Conservation (phyloP, 2,888 invertebrate genomes). For the Lottia gigantea region DNA sequence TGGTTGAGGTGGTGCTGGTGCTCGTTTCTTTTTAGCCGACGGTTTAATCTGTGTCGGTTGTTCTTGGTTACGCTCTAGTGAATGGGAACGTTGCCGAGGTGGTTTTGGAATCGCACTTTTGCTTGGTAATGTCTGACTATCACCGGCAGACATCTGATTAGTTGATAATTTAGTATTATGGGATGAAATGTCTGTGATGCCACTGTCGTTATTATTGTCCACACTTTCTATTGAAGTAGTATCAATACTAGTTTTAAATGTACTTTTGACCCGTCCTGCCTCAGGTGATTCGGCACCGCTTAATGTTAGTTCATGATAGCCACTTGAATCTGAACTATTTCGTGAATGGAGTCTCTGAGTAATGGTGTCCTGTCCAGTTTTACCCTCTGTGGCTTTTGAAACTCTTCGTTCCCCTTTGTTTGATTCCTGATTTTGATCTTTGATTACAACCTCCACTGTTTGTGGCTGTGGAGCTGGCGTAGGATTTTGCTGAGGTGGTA, state of each 20-base stretch:
- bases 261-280: conserved; percentile 35
- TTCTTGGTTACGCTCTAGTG: conserved; percentile 16
- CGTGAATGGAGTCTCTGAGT: conserved; percentile 72
- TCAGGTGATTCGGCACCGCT: conserved; percentile 65
- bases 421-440: conserved; percentile 41
- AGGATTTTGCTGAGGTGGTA: conserved; percentile 48
- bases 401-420: conserved; percentile 32
- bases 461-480: conserved; percentile 25
- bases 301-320: conserved; percentile 77
- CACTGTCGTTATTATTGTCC: conserved; percentile 51
- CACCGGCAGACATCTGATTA: conserved; percentile 17
- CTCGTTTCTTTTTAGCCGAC: conserved; percentile 48
- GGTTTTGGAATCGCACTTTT: conserved; percentile 17
- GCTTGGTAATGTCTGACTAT: conserved; percentile 29
- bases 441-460: conserved; percentile 38
- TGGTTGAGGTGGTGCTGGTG: conserved; percentile 50
- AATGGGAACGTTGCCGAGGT: conserved; percentile 12
- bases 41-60: conserved; percentile 17
- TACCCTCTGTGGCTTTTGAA: neutral
- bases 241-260: conserved; percentile 49
- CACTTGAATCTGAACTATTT: conserved; percentile 80
- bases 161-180: conserved; percentile 14
- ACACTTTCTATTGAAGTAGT: conserved; percentile 52
- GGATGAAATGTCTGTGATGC: conserved; percentile 36
- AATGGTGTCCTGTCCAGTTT: conserved; percentile 9